Base-by-base conservation (phyloP, 2,797 vertebrate genomes). In the Channallabes apus region DNA sequence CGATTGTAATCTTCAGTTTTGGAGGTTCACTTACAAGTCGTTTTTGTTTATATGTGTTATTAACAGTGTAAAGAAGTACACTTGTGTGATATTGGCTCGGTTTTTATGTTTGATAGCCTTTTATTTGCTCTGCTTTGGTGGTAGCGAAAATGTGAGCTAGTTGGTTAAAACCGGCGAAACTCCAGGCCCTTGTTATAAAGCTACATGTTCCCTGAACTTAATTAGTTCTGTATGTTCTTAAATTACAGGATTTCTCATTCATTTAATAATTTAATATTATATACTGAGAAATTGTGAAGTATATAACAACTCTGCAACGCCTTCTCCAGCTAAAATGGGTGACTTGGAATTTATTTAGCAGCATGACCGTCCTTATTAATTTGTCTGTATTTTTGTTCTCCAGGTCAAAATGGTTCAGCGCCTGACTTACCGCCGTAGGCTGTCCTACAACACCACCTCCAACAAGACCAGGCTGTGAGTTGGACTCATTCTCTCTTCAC, bases 401-500 rank as follows among this genome's bases (percentile, higher is more conserved):
- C 91, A 89, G 92, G 82, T 92, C 93, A 97, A 92, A 29, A 99
- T 99, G 98, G 98, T 99, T 90, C 98, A 99, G 89, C 98, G 98
- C 86, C 94, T 99, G 91, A 99, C 98, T 0, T 99, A 99, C 93
- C 98, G 98, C 32, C 98, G 98, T 96, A 97, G 98, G 97, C 94
- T 99, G 88, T 99, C 98, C 97, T 99, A 99, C 96, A 99, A 99
- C 89, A 99, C 98, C 62, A 95, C 97, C 87, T 99, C 98, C 79
- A 99, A 99, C 95, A 99, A 99, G 91, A 99, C 98, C 83, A 97
- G 98, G 85, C 95, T 99, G 98, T 99, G 91, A 97, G 98, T 96
- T 18, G 9, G 6, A 18, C 9, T 17, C 14, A 18, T 22, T 22
- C 32, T 46, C 11, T 6, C 24, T 15, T 8, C 6, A 8, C n/a